phyloP scores from a whole-genome alignment of 37 sponge, comb jelly and placozoan species.

The Dysidea cf. avara region DNA sequence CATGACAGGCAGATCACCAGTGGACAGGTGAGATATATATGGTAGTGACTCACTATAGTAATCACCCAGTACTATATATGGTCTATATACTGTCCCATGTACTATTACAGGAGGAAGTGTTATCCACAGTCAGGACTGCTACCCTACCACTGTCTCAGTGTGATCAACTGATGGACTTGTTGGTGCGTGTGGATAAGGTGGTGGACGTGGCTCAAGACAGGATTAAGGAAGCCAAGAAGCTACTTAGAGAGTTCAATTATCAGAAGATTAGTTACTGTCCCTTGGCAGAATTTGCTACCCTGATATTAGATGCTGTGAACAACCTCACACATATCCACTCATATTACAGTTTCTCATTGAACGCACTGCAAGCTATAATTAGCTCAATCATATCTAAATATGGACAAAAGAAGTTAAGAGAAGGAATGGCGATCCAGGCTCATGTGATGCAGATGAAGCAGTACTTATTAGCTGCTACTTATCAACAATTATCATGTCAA shows the following conservation, averaged over 20 bases:
- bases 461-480: constrained; percentile 17
- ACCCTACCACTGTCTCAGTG: neutral
- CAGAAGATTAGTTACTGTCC: constrained; percentile 21
- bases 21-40: constrained; percentile 5
- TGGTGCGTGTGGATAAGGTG: constrained; percentile 11
- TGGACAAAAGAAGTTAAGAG: no score
- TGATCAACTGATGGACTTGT: neutral
- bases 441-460: neutral
- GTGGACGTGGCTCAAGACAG: constrained; percentile 15
- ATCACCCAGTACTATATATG: neutral
- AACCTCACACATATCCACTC: neutral
- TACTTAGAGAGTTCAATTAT: constrained; percentile 9
- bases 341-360: constrained; percentile 21
- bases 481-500: neutral
- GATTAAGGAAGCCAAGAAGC: constrained; percentile 43
- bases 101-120: neutral
- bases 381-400: no score
- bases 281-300: constrained; percentile 24
- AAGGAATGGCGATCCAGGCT: constrained; percentile 8
- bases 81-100: neutral
- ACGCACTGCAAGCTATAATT: neutral
- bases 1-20: constrained; percentile 46
- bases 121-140: neutral
- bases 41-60: neutral
- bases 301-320: constrained; percentile 14